Conservation (phyloP, 2,888 invertebrate genomes). For the Temnothorax unifasciatus region DNA sequence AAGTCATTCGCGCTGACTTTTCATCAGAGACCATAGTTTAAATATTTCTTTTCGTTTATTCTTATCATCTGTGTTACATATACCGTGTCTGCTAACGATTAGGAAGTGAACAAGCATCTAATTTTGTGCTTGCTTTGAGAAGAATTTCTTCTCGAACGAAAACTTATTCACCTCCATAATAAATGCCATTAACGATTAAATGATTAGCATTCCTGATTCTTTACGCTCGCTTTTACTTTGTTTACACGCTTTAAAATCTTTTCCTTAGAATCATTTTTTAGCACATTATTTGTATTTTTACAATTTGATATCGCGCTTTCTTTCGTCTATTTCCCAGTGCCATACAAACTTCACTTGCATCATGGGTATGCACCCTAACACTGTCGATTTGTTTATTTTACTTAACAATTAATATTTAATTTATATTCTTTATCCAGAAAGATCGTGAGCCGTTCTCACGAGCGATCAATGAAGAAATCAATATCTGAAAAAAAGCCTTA, state of each 20-base stretch:
- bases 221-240: constrained; percentile 78
- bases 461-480: constrained; percentile 72
- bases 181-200: constrained; percentile 71
- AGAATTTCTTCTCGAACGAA: constrained; percentile 63
- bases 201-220: constrained; percentile 72
- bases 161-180: constrained; percentile 71
- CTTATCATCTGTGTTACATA: constrained; percentile 64
- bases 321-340: constrained; percentile 81
- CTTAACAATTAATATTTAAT: constrained; percentile 25
- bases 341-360: constrained; percentile 81
- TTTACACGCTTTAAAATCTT: constrained; percentile 32
- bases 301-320: constrained; percentile 71
- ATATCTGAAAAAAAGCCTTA: constrained; percentile 39
- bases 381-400: constrained; percentile 47
- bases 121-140: constrained; percentile 71
- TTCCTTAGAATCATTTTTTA: not conserved
- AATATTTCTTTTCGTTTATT: constrained; percentile 66
- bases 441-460: constrained; percentile 69
- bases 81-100: constrained; percentile 65
- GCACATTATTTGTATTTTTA: constrained; percentile 67
- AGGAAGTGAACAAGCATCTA: constrained; percentile 75
- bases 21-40: constrained; percentile 71
- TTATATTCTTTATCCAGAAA: constrained; percentile 49
- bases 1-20: constrained; percentile 70
- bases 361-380: constrained; percentile 78